phyloP scores from a whole-genome alignment of 1,140 invertebrate species.

The Drosophila lini region DNA sequence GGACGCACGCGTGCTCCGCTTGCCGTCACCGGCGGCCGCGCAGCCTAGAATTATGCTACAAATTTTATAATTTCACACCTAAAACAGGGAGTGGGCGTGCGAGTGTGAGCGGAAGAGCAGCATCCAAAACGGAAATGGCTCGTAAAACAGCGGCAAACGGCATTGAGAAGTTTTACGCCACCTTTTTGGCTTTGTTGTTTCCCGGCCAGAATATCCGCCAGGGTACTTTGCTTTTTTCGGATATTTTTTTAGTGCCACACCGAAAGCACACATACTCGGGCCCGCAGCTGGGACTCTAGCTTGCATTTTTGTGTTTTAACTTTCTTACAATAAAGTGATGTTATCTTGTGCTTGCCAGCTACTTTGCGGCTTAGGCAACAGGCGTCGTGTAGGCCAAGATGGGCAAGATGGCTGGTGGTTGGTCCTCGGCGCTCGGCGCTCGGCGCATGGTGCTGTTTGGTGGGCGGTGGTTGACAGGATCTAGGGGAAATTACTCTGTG shows the following conservation, averaged over 20 bases:
- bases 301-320: conserved; percentile 82
- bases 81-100: conserved; percentile 6
- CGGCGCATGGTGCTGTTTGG: not conserved
- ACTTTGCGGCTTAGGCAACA: conserved; percentile 82
- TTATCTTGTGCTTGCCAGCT: conserved; percentile 75
- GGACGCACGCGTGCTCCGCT: conserved; percentile 44
- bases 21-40: conserved; percentile 2
- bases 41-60: conserved; percentile 66
- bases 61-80: conserved; percentile 77
- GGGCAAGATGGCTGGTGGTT: conserved; percentile 25
- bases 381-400: conserved; percentile 49
- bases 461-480: conserved; percentile 68
- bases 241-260: conserved; percentile 52
- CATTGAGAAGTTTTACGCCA: conserved; percentile 58
- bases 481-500: conserved; percentile 82
- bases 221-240: conserved; percentile 25
- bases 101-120: conserved; percentile 28
- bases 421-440: not conserved
- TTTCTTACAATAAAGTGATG: conserved; percentile 83
- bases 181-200: conserved; percentile 27
- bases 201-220: conserved; percentile 6
- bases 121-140: conserved; percentile 69
- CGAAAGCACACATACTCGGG: conserved; percentile 21
- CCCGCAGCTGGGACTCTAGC: conserved; percentile 46
- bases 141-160: conserved; percentile 65